Base-by-base conservation (phyloP, 2,888 invertebrate species). In the Strigamia transsilvanica region DNA sequence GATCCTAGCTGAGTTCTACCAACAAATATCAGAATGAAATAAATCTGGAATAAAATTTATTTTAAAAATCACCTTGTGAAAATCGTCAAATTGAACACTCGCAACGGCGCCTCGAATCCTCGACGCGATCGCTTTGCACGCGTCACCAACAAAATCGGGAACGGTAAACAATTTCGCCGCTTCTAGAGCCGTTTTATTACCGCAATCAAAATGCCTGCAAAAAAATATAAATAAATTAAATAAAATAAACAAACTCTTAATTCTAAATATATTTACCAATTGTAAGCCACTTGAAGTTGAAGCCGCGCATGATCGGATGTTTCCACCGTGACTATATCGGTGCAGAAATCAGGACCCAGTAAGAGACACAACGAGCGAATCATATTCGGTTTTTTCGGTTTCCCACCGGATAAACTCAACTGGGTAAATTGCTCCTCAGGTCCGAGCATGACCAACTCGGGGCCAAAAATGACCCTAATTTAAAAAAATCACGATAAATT, bases 391-490 rank as follows among this genome's bases (percentile, higher is more conserved):
- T 88, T 88, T 86, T 90, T 90, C 15, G 90, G 90, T 84, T 89
- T 89, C 7, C 89, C 89, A 13, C 89, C 90, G 10, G 89, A 89
- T 80, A 90, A 84, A 83, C 88, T 87, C 27, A 90, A 86, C 85
- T 89, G 89, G 1, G 90, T 90, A 85, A 90, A 90, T 85, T 90
- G 89, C 84, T 90, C 90, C 84, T 90, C 89, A 2, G 90, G 90
- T 7, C 87, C 87, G 41, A 90, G 85, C 89, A 90, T 89, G 12
- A 90, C 90, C 83, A 90, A 86, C 83, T 90, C 90, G n/a, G 90
- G 90, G 5, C 90, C 90, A 86, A 89, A 90, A 15, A 89, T 86
- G 82, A 90, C 89, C 82, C 90, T 89, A 84, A 27, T 86, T 85
- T 73, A 80, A 32, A 79, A 32, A 79, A 15, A 6, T 18, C 15